Evolutionary conservation across 2,797 vertebrate species (phyloP).

Genomic region (Lutjanus campechanus): DNA sequence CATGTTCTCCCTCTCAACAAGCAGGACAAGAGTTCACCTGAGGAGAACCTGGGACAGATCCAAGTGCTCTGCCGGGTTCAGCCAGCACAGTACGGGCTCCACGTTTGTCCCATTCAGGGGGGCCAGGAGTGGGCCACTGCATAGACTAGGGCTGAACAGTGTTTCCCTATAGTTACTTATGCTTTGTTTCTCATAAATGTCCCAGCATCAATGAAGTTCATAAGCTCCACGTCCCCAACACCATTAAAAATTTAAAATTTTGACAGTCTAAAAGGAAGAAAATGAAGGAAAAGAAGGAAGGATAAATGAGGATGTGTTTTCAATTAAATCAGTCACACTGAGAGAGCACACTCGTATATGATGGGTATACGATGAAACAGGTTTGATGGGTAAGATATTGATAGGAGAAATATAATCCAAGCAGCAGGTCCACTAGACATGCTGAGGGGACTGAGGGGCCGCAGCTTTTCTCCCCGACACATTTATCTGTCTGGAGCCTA

Average conservation of each 20-base stretch:
- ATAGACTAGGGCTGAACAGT: conserved; percentile 19
- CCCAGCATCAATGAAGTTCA: conserved; percentile 33
- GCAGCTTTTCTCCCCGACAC: conserved; percentile 40
- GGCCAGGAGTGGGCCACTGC: conserved; percentile 50
- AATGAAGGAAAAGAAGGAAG: not conserved
- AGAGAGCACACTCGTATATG: conserved; percentile 21
- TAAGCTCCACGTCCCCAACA: conserved; percentile 9
- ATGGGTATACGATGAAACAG: conserved; percentile 22
- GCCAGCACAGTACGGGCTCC: conserved; percentile 55
- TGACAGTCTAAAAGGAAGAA: not conserved
- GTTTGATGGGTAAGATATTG: conserved; percentile 40
- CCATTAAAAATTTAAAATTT: not conserved
- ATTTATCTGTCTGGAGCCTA: conserved; percentile 84
- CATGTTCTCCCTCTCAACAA: conserved; percentile 32
- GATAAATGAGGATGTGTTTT: conserved; percentile 30
- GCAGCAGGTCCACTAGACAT: conserved; percentile 61
- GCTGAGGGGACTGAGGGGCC: conserved; percentile 38
- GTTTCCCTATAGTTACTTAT: conserved; percentile 23
- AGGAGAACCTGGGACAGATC: conserved; percentile 71
- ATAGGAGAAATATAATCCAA: conserved; percentile 67
- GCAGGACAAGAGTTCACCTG: conserved; percentile 69
- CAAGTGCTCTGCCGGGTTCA: conserved; percentile 63
- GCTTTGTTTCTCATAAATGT: conserved; percentile 32
- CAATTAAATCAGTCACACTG: conserved; percentile 22
- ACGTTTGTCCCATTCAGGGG: conserved; percentile 55